A percentile compares a stretch with the other conserved stretches of the same genome.
These are phyloP conservation scores for Caenorhabditis wallacei DNA, from an alignment of 2,888 invertebrate genomes.

Conservation along the genomic window DNA sequence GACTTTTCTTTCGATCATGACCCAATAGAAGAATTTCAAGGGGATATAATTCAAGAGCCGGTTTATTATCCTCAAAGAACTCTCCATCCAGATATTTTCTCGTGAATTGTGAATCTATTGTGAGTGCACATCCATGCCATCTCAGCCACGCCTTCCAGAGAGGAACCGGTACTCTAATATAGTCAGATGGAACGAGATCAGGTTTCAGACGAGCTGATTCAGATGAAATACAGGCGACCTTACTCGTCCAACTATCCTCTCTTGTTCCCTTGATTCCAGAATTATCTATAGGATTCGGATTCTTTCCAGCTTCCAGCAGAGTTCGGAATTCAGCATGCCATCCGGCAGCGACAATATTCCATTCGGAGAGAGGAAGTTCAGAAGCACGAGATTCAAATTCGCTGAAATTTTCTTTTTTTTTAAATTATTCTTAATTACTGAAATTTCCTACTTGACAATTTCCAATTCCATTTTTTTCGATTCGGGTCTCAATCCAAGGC, in stretches of 20 bases:
- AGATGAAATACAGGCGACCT: constrained; percentile 72
- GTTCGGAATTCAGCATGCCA: constrained; percentile 74
- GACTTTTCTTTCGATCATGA: constrained; percentile 66
- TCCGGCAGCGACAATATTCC: constrained; percentile 74
- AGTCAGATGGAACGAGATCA: constrained; percentile 63
- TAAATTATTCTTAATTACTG: neutral
- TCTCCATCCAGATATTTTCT: constrained; percentile 63
- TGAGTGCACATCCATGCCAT: constrained; percentile 71
- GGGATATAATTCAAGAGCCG: constrained; percentile 68
- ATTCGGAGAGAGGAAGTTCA: constrained; percentile 53
- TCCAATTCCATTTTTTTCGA: constrained; percentile 60
- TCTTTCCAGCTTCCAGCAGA: constrained; percentile 57
- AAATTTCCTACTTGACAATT: constrained; percentile 67
- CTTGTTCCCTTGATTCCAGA: constrained; percentile 63
- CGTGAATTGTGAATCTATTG: constrained; percentile 66
- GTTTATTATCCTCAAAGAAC: constrained; percentile 65
- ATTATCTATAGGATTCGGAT: constrained; percentile 68
- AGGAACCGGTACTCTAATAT: constrained; percentile 66
- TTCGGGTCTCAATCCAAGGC: constrained; percentile 77
- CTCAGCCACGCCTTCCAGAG: constrained; percentile 71
- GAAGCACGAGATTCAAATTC: constrained; percentile 55
- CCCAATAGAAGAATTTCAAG: constrained; percentile 69
- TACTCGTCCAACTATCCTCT: constrained; percentile 64
- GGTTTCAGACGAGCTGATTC: constrained; percentile 71
- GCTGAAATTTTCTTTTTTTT: neutral